Evolutionary conservation across 1,140 invertebrate species (phyloP).

Genomic region (Camponotus pennsylvanicus): DNA sequence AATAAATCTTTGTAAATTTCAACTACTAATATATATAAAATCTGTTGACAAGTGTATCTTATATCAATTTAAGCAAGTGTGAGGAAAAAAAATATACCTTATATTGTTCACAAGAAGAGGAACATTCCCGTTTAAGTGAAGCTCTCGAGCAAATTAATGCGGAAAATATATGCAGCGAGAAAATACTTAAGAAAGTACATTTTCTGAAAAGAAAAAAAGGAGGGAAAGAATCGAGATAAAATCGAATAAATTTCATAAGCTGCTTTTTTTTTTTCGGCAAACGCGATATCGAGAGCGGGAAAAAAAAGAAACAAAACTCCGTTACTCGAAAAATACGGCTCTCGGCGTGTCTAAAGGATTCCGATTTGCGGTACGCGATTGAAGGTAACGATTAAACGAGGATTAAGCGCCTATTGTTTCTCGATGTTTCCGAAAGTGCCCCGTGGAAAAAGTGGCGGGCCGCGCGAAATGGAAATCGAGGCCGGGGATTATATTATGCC

Average conservation of each 20-base stretch:
- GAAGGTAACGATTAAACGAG: slow-evolving; percentile 29
- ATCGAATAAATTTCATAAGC: not conserved
- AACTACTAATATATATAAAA: no score
- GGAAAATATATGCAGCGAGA: not conserved
- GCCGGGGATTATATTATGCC: slow-evolving; percentile 49
- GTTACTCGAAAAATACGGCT: not conserved
- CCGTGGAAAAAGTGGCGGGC: slow-evolving; percentile 1
- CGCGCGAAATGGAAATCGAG: slow-evolving; percentile 37
- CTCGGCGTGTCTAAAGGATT: not conserved
- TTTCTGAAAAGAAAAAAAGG: not conserved
- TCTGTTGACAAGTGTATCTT: no score
- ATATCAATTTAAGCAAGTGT: no score
- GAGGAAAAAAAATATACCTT: no score
- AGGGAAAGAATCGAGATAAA: not conserved
- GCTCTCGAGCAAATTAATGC: not conserved
- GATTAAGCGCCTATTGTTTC: slow-evolving; percentile 23
- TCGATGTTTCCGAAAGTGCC: slow-evolving; percentile 28
- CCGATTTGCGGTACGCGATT: not conserved
- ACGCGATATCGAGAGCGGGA: not conserved
- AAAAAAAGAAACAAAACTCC: not conserved
- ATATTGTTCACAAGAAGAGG: not conserved
- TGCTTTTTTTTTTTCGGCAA: not conserved
- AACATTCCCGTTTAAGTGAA: not conserved
- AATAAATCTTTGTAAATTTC: no score
- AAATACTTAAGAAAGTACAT: not conserved